Evolutionary conservation across 2,888 invertebrate genomes (phyloP), one percentile per base, ranked within the genome.

Genomic region (Andrena bucephala): DNA sequence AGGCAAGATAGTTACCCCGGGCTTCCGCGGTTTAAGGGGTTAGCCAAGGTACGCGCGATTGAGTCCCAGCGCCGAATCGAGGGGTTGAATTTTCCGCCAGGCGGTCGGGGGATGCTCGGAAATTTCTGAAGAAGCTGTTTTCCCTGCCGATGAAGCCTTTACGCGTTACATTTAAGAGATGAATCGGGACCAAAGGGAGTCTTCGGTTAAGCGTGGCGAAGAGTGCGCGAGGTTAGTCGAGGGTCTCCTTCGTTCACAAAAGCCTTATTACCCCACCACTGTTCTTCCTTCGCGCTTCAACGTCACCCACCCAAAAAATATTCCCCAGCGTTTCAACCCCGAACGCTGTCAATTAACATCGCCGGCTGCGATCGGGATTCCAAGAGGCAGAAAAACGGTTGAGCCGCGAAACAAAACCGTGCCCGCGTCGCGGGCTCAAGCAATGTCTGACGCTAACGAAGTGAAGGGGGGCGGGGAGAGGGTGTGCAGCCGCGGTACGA

Each of bases 381-480:
- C n/a, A 48, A 33, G 42, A 16, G 62, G 36, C n/a, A 20, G 48
- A 65, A 59, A n/a, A 63, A 63, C n/a, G 27, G 16, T 2, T 10
- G 13, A 63, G 36, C 48, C 10, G 20, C 70, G 27, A 48, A 42
- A 42, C 50, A 52, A 60, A 60, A 73, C 63, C 77, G 20, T 16
- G 8, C 48, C 4, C 33, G 48, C 13, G 52, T 16, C 20, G 50
- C 50, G 31, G n/a, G 52, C 20, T 24, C 16, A n/a, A 59, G 72
- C 50, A 16, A 65, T 57, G 75, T 29, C 48, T 62, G 76, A 42
- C 66, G 62, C 48, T 81, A 76, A 76, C 81, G 76, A 73, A 75
- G 72, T 20, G 27, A 48, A 60, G 29, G 74, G 57, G 48, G 70
- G 36, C 29, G 67, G 29, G 71, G 16, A 50, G 8, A 50, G 62